phyloP scores from a whole-genome alignment of 2,888 invertebrate genomes.

The Troides oblongomaculatus region DNA sequence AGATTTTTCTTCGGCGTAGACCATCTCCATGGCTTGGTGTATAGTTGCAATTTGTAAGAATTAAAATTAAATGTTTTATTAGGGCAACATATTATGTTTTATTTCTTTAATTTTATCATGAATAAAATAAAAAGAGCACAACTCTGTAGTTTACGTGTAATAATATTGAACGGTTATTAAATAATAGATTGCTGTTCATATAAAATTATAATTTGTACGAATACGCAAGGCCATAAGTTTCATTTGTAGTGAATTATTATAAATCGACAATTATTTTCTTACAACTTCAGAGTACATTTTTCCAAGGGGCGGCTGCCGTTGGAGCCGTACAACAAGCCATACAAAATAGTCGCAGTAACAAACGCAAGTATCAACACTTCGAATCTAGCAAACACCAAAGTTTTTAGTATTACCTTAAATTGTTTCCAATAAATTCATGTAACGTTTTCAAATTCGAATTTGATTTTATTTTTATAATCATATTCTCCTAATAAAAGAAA shows the following conservation, averaged over 20 bases:
- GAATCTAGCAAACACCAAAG: background rate
- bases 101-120: no score
- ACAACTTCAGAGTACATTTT: constrained; percentile 13
- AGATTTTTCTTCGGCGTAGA: no score
- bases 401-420: background rate
- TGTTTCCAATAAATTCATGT: background rate
- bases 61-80: no score
- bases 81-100: no score
- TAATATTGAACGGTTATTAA: background rate
- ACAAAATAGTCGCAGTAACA: constrained; percentile 18
- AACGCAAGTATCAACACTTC: constrained; percentile 6
- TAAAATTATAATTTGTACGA: background rate
- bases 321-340: constrained; percentile 21
- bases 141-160: background rate
- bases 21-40: no score
- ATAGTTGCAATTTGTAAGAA: no score
- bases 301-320: constrained; percentile 16
- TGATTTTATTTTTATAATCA: no score
- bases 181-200: background rate
- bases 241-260: background rate
- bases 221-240: background rate
- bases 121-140: background rate
- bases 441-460: background rate
- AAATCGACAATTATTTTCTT: background rate
- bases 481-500: no score